Conservation (phyloP, 2,888 invertebrate species). For the Pristionchus exspectatus region DNA sequence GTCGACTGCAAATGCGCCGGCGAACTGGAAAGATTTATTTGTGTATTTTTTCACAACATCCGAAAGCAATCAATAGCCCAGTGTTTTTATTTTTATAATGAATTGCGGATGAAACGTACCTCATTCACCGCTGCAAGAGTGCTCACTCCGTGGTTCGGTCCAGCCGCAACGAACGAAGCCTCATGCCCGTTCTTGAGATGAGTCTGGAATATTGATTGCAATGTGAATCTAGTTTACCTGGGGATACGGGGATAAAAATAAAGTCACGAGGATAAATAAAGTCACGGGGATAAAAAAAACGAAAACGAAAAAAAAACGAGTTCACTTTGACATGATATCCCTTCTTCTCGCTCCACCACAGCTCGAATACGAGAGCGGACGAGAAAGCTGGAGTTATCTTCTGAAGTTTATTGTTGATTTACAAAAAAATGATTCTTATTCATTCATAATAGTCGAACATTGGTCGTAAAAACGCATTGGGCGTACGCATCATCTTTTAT, state of each 20-base stretch:
- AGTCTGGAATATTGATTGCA: background rate
- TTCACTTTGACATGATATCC: background rate
- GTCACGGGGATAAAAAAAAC: too few relatives aligned
- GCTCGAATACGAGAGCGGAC: conserved; percentile 25
- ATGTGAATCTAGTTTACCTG: background rate
- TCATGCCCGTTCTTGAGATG: background rate
- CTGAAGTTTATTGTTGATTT: background rate
- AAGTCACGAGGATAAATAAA: too few relatives aligned
- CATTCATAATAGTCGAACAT: too few relatives aligned
- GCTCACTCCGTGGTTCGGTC: background rate
- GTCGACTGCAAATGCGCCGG: too few relatives aligned
- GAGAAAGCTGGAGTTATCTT: background rate
- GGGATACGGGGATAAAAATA: too few relatives aligned
- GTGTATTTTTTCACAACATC: background rate
- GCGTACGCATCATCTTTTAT: too few relatives aligned
- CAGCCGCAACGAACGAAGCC: background rate
- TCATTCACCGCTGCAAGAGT: background rate
- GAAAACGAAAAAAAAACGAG: too few relatives aligned
- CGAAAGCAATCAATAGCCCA: background rate
- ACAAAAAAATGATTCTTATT: background rate
- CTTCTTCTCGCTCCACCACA: background rate
- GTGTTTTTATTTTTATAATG: too few relatives aligned
- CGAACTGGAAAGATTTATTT: too few relatives aligned
- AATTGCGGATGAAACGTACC: too few relatives aligned
- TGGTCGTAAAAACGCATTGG: too few relatives aligned